Base-by-base conservation (phyloP, 2,888 invertebrate species). In the Volucella inanis region DNA sequence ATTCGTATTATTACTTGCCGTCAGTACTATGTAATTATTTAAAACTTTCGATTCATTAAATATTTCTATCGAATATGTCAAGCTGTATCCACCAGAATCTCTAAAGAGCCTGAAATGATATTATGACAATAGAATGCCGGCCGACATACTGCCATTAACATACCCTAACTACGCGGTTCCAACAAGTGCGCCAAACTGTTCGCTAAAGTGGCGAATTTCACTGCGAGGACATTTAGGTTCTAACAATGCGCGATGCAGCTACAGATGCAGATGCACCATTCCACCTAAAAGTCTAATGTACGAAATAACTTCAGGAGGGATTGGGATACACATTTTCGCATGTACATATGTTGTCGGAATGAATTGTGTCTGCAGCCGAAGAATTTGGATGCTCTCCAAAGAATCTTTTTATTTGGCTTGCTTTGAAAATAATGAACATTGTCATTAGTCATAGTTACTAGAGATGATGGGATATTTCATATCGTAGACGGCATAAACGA, bases 11-110 rank as follows among this genome's bases (percentile, higher is more conserved):
- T 71, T 67, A 57, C 78, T 68, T 67, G 55, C 82, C 10, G 57
- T 18, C 55, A 45, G 55, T 39, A 88, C 89, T 88, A 88, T 87
- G 89, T 88, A 90, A 91, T 91, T 90, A 90, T 89, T 90, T 90
- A 89, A 90, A 89, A 90, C 90, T 88, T 90, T 90, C 89, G 89
- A 90, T 89, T 89, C 91, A 90, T 90, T 91, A 90, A 89, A 89
- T 90, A 89, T 88, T 89, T 88, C 79, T 70, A 70, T 79, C 74
- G 74, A 84, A 79, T 74, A 78, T 83, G 83, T 83, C 62, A 74
- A 57, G 78, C 41, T 14, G 18, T 15, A 39, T 43, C 54, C 79
- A 70, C 72, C 74, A 68, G 74, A 74, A 18, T 38, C 50, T 71
- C 64, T 72, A 64, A 68, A 65, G 68, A 83, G 68, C 68, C 52